These are phyloP conservation scores for Ectropis grisescens DNA, from an alignment of 1,140 invertebrate species.

Conservation along the genomic window DNA sequence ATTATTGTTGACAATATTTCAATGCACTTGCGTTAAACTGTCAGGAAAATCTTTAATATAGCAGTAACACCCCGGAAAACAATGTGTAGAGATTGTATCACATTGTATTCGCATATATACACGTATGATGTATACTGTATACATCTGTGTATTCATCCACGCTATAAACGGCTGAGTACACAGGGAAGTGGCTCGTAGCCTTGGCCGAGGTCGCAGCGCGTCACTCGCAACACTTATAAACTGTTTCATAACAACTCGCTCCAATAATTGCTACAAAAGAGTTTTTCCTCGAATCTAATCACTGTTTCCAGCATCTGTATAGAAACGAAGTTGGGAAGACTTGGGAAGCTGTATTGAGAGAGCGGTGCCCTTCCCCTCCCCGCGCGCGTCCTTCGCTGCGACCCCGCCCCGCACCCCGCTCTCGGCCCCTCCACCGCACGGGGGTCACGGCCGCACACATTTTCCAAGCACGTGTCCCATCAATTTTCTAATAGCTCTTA, in stretches of 20 bases:
- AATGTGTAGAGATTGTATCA: conserved; percentile 11
- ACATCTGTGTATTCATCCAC: conserved; percentile 25
- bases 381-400: conserved; percentile 14
- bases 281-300: too few species aligned
- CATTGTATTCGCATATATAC: conserved; percentile 3
- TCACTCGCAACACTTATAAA: conserved; percentile 56
- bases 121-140: conserved; percentile 12
- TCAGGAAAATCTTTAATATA: too few species aligned
- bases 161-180: conserved; percentile 54
- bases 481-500: conserved; percentile 8
- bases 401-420: conserved; percentile 18
- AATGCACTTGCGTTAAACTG: too few species aligned
- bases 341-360: conserved; percentile 14
- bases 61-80: conserved; percentile 11
- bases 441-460: conserved; percentile 48
- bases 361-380: conserved; percentile 3
- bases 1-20: too few species aligned
- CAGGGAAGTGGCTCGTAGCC: conserved; percentile 59
- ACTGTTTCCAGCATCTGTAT: conserved; percentile 14
- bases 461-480: conserved; percentile 24
- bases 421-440: conserved; percentile 35
- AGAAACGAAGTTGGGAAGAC: conserved; percentile 20
- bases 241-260: conserved; percentile 41
- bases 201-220: conserved; percentile 56
- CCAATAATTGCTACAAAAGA: conserved; percentile 19